A percentile compares a stretch with the other conserved stretches of the same genome.
These are phyloP conservation scores for Crocodylus rhombifer DNA, from an alignment of 2,797 vertebrate species.

Conservation along the genomic window DNA sequence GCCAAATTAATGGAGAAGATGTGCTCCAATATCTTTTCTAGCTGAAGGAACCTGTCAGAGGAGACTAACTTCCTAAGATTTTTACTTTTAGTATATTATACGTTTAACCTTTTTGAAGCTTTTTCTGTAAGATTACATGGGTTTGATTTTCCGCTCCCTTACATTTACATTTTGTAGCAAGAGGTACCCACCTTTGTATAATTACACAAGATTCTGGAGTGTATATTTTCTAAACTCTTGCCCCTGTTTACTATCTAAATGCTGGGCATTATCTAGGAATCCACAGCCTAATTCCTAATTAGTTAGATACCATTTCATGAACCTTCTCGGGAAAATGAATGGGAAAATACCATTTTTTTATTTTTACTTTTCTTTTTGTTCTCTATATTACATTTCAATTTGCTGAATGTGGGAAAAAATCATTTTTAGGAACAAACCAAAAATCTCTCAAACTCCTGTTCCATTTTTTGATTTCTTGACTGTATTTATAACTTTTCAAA, in stretches of 20 bases:
- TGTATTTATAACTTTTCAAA: background rate
- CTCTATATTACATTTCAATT: background rate
- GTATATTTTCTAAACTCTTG: background rate
- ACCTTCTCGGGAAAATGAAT: background rate
- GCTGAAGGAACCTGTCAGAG: background rate
- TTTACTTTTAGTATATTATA: slow-evolving; percentile 70
- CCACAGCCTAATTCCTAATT: background rate
- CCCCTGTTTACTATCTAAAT: background rate
- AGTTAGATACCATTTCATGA: background rate
- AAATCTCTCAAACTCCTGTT: background rate
- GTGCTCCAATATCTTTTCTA: too few relatives aligned
- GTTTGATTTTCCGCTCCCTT: background rate
- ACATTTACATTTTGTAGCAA: background rate
- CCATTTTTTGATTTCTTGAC: background rate
- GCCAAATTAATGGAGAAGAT: background rate
- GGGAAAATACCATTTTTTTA: background rate
- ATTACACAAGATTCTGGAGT: background rate
- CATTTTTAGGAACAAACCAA: background rate
- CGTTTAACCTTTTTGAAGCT: slow-evolving; percentile 75
- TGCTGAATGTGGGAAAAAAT: background rate
- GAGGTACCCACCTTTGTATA: background rate
- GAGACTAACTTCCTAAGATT: background rate
- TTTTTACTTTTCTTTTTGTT: background rate
- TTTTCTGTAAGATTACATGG: slow-evolving; percentile 53
- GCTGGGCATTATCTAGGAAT: background rate